phyloP scores from a whole-genome alignment of 2,888 invertebrate species.

The Drosophila kanekoi region DNA sequence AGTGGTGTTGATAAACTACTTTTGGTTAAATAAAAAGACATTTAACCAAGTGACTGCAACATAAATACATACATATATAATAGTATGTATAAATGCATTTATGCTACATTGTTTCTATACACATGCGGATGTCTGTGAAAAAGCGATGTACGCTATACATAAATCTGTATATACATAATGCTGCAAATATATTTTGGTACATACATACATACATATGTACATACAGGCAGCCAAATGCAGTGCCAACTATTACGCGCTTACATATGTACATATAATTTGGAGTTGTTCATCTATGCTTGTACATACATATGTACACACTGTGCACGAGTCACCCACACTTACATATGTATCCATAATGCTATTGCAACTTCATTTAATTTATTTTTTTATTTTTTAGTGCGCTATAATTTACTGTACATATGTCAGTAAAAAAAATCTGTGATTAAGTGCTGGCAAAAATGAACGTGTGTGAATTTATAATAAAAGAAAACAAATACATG shows the following conservation, averaged over 20 bases:
- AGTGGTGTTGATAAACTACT: slow-evolving; percentile 59
- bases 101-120: slow-evolving; percentile 8
- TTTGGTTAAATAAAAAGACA: slow-evolving; percentile 27
- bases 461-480: slow-evolving; percentile 54
- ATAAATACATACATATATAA: slow-evolving; percentile 23
- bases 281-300: slow-evolving; percentile 9
- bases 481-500: slow-evolving; percentile 40
- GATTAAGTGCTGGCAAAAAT: slow-evolving; percentile 57
- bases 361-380: slow-evolving; percentile 28
- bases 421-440: slow-evolving; percentile 38
- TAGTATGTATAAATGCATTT: slow-evolving; percentile 12
- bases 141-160: slow-evolving; percentile 6
- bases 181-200: slow-evolving; percentile 12
- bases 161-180: slow-evolving; percentile 12
- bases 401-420: slow-evolving; percentile 29
- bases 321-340: slow-evolving; percentile 21
- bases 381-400: slow-evolving; percentile 48
- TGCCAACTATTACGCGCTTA: slow-evolving; percentile 36
- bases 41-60: slow-evolving; percentile 38
- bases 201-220: slow-evolving; percentile 6
- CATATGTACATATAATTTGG: slow-evolving; percentile 1
- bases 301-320: slow-evolving; percentile 13
- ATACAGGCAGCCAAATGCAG: slow-evolving; percentile 25
- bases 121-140: slow-evolving; percentile 28
- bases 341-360: slow-evolving; percentile 18